These are phyloP conservation scores for Montipora capitata DNA, from an alignment of 92 coral and sea anemone genomes.

Conservation along the genomic window DNA sequence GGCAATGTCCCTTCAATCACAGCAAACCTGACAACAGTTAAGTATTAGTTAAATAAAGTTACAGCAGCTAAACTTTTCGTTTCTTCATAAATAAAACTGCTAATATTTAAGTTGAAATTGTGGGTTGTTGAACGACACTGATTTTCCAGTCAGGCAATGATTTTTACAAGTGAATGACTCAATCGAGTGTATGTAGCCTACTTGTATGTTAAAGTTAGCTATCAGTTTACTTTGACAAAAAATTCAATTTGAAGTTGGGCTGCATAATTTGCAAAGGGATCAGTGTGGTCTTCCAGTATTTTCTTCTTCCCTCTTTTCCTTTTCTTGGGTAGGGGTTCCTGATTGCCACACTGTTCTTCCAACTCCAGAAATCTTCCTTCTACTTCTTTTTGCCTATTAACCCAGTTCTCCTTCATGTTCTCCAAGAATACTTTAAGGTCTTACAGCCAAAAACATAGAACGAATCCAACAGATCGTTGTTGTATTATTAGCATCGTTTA, in stretches of 20 bases:
- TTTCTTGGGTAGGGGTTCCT: slow-evolving; percentile 3
- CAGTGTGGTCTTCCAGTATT: background rate
- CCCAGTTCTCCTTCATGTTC: slow-evolving; percentile 1
- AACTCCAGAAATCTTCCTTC: slow-evolving; percentile 15
- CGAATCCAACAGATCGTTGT: slow-evolving; percentile 2
- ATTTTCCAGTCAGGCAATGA: slow-evolving; percentile 8
- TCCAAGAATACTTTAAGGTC: slow-evolving; percentile 28
- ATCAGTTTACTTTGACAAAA: slow-evolving; percentile 2
- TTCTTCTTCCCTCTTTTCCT: slow-evolving; percentile 6
- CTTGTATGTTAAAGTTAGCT: background rate
- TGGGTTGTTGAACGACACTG: slow-evolving; percentile 15
- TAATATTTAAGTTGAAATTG: slow-evolving; percentile 11
- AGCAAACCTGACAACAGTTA: slow-evolving; percentile 13
- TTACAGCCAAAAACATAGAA: slow-evolving; percentile 3
- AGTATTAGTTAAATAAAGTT: background rate
- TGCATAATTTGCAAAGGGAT: slow-evolving; percentile 31
- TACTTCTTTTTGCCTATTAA: slow-evolving; percentile 18
- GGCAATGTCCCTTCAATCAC: slow-evolving; percentile 21
- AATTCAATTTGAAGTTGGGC: slow-evolving; percentile 43
- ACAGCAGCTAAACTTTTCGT: background rate
- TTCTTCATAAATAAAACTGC: slow-evolving; percentile 10
- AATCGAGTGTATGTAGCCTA: background rate
- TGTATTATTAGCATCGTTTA: too few relatives aligned
- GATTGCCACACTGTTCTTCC: slow-evolving; percentile 1
- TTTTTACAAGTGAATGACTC: slow-evolving; percentile 6